Conservation (phyloP, 2,797 vertebrate genomes). For the Diceros bicornis region DNA sequence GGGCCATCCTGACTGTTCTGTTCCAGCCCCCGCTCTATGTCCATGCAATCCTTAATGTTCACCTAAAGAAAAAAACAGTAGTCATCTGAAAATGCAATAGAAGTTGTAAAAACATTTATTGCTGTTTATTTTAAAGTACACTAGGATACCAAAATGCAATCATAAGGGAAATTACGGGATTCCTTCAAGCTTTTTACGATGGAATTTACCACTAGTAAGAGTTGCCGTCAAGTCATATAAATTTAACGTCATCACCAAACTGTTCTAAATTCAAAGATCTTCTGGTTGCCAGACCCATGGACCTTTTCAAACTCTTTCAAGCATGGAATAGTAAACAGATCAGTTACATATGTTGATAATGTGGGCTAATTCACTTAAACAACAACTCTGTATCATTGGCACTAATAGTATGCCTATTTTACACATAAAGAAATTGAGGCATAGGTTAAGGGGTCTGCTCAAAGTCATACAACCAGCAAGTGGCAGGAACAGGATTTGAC, state of each 20-base stretch:
- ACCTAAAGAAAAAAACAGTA: not conserved
- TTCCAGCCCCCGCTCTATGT: not conserved
- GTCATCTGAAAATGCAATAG: not conserved
- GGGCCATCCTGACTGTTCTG: not conserved
- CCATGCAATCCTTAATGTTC: not conserved
- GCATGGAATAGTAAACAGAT: not conserved
- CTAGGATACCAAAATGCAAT: not conserved
- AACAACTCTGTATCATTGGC: not conserved
- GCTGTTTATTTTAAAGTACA: not conserved
- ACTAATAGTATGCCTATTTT: not conserved
- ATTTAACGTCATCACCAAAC: not conserved
- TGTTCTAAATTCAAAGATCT: not conserved
- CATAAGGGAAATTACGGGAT: not conserved
- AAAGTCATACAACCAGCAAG: not conserved
- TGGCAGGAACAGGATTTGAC: not conserved
- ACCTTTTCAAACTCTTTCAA: slow-evolving; percentile 31
- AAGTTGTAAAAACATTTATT: not conserved
- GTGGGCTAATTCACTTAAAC: not conserved
- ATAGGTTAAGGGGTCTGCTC: not conserved
- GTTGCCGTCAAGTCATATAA: not conserved
- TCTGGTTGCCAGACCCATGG: not conserved
- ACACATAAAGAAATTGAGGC: slow-evolving; percentile 7
- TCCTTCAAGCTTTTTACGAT: slow-evolving; percentile 2
- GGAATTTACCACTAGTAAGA: not conserved
- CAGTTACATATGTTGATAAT: not conserved